Conservation (phyloP, 2,888 invertebrate species). For the Cantharis nigra region DNA sequence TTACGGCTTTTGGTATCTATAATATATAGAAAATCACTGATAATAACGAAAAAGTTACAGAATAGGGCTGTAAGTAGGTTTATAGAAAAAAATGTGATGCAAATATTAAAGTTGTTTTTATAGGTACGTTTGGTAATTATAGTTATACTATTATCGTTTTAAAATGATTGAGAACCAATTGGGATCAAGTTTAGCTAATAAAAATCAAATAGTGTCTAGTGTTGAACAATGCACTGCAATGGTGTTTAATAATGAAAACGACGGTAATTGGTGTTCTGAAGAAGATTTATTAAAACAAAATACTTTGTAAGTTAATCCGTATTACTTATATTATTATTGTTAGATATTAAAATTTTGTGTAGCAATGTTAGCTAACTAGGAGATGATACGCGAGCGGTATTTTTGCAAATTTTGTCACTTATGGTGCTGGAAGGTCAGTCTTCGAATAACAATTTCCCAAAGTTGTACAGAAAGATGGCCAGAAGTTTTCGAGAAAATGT, state of each 20-base stretch:
- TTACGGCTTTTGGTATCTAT: too few relatives aligned
- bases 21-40: too few relatives aligned
- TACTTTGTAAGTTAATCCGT: slow-evolving; percentile 44
- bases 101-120: background rate
- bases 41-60: too few relatives aligned
- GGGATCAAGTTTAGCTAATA: background rate
- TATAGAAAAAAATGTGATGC: too few relatives aligned
- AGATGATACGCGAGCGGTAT: too few relatives aligned
- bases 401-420: too few relatives aligned
- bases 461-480: too few relatives aligned
- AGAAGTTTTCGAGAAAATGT: too few relatives aligned
- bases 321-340: background rate
- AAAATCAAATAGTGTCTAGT: background rate
- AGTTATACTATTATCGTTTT: background rate
- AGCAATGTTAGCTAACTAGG: background rate
- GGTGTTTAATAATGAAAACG: background rate
- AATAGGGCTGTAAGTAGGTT: too few relatives aligned
- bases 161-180: background rate
- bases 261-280: background rate
- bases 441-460: too few relatives aligned
- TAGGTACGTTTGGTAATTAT: background rate
- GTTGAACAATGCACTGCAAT: background rate
- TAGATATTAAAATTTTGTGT: background rate
- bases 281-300: slow-evolving; percentile 33
- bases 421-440: too few relatives aligned